phyloP scores from a whole-genome alignment of 2,888 invertebrate species.

The Caenorhabditis afra region DNA sequence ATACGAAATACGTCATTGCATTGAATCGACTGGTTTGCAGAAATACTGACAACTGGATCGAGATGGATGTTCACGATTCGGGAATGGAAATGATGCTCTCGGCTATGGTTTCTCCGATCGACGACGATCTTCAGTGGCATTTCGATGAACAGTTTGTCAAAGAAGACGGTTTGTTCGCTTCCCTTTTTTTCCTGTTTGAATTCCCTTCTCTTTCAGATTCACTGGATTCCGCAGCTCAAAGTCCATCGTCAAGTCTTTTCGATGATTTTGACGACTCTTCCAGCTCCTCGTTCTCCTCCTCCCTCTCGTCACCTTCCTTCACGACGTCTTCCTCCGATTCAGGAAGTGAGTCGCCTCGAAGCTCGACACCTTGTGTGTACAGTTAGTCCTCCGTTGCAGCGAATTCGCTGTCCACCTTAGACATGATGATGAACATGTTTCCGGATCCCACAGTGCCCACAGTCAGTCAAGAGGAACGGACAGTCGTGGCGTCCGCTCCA shows the following conservation, averaged over 20 bases:
- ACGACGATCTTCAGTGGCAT: constrained; percentile 53
- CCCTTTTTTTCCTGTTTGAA: background rate
- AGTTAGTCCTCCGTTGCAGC: constrained; percentile 49
- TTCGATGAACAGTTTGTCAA: constrained; percentile 30
- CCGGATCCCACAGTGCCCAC: constrained; percentile 46
- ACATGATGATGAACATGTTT: constrained; percentile 63
- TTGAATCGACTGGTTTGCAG: constrained; percentile 38
- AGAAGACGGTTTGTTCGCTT: constrained; percentile 29
- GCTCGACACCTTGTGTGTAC: constrained; percentile 49
- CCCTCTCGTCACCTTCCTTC: constrained; percentile 52
- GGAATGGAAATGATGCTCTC: constrained; percentile 61
- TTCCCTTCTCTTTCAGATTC: constrained; percentile 34
- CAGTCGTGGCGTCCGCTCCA: background rate
- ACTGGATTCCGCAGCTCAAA: constrained; percentile 58
- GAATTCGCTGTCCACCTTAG: constrained; percentile 58
- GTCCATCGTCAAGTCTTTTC: constrained; percentile 54
- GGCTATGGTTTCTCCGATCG: constrained; percentile 47
- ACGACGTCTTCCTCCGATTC: constrained; percentile 33
- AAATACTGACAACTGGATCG: constrained; percentile 14
- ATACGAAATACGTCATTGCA: constrained; percentile 35
- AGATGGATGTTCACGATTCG: constrained; percentile 47
- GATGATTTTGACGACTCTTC: constrained; percentile 59
- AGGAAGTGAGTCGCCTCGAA: constrained; percentile 54
- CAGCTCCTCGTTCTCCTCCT: constrained; percentile 50
- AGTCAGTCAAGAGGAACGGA: constrained; percentile 22